Base-by-base conservation (phyloP, 1,140 invertebrate species). In the Lucilia cuprina region DNA sequence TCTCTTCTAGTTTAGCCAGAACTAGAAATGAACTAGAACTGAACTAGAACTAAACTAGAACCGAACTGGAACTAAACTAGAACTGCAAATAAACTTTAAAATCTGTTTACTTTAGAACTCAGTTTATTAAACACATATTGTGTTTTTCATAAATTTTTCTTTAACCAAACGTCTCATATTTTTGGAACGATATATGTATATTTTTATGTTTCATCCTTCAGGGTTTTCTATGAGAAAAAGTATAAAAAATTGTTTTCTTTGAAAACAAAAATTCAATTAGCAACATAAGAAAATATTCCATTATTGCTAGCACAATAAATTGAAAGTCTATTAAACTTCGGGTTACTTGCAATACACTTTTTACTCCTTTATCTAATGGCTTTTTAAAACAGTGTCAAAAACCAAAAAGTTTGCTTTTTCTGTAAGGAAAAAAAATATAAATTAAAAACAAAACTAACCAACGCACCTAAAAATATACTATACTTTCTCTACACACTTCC, bases 401-500 rank as follows among this genome's bases (percentile, higher is more conserved):
- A 70, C 65, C 65, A 70, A 21, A 70, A 21, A 0, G 65, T 70
- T 21, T 21, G 19, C 9, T n/a, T 41, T 41, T 41, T 41, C 8
- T 41, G 3, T 41, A 41, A 5, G 8, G 8, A 70, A 21, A 70
- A 17, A 21, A 21, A 21, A 21, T 70, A 21, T n/a, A 70, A 70
- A 70, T 21, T n/a, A 21, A 70, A 70, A 19, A 70, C 7, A 70
- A 19, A 70, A 21, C 65, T 5, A 60, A 60, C 13, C 5, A 70
- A 70, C 65, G 65, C 65, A 70, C 65, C 65, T 70, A 19, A 70
- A 70, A 70, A 19, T 70, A 70, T 70, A 21, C 65, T 70, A 21
- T 21, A 70, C 65, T 70, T 70, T 5, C 21, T 13, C 2, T 55
- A 7, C 13, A 55, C 10, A 7, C 50, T 55, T 7, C 2, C 10